Evolutionary conservation across 1,140 invertebrate genomes (phyloP), one percentile per base, ranked within the genome.

Genomic region (Laupala kohalensis): DNA sequence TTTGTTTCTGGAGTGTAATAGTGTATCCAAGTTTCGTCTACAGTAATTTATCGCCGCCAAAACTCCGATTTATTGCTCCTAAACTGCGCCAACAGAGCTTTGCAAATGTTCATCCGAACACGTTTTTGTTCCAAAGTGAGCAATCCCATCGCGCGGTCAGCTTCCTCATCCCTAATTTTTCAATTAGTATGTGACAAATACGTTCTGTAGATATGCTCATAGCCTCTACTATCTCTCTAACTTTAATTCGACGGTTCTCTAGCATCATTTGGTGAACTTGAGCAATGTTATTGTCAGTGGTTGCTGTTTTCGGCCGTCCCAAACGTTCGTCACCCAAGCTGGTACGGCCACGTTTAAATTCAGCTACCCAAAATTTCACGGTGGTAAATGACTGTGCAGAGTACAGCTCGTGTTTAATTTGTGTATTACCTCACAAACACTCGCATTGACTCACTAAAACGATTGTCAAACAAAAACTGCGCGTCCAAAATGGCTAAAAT

Each of bases 71-170:
- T 4, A 69, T 75, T 74, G 25, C 27, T 30, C 24, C 73, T 75
- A 62, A 73, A 72, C 63, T 62, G 12, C 62, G 5, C 70, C 73
- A 75, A 75, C 78, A 12, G 25, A 25, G 27, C 29, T 69, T 74
- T 73, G 72, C 67, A 69, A 67, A 69, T 62, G 37, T 72, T 63
- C 71, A 37, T 37, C 15, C 30, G 64, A 63, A 67, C 74, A 69
- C 74, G 74, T 76, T 80, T 79, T 71, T 79, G 74, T 53, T 76
- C 74, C 24, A 74, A 29, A 73, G 76, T 77, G 73, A 79, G 76
- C 75, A 77, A 75, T 79, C 76, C 74, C 78, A 78, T 74, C 74
- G 75, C 68, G 75, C 74, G 67, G 67, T 74, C 68, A 78, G 71
- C 72, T 77, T 78, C 74, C 67, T 73, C 72, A 78, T 74, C 67